Evolutionary conservation across 2,797 vertebrate genomes (phyloP).

Genomic region (Loriculus beryllinus): DNA sequence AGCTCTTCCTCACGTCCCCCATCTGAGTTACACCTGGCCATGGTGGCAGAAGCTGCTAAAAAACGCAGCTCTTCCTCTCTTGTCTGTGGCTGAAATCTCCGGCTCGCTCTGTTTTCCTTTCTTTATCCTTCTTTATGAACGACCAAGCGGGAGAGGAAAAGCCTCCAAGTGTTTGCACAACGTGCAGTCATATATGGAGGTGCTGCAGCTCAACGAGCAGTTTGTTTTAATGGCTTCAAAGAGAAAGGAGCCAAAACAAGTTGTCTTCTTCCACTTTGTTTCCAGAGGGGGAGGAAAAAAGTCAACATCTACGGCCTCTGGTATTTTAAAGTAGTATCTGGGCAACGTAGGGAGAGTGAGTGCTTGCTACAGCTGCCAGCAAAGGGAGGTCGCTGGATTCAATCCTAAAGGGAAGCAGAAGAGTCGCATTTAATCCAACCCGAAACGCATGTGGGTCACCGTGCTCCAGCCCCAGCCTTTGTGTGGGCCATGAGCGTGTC

Average conservation of each 20-base stretch:
- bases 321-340: conserved; percentile 91
- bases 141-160: not conserved
- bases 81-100: not conserved
- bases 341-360: conserved; percentile 96
- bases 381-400: conserved; percentile 97
- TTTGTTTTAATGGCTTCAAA: conserved; percentile 35
- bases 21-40: not conserved
- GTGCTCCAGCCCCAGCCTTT: not conserved
- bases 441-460: fast-evolving
- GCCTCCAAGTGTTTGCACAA: not conserved
- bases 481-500: fast-evolving
- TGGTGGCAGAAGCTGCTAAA: conserved; percentile 19
- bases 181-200: conserved; percentile 16
- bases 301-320: conserved; percentile 22
- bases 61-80: conserved; percentile 5
- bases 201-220: conserved; percentile 6
- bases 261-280: conserved; percentile 54
- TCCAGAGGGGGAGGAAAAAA: not conserved
- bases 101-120: not conserved
- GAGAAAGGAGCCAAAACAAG: conserved; percentile 40
- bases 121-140: not conserved
- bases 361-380: conserved; percentile 95
- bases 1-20: not conserved
- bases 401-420: conserved; percentile 80
- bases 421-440: not conserved